These are phyloP conservation scores for Habroteleia sp. DNA, from an alignment of 2,888 invertebrate species.

Conservation along the genomic window DNA sequence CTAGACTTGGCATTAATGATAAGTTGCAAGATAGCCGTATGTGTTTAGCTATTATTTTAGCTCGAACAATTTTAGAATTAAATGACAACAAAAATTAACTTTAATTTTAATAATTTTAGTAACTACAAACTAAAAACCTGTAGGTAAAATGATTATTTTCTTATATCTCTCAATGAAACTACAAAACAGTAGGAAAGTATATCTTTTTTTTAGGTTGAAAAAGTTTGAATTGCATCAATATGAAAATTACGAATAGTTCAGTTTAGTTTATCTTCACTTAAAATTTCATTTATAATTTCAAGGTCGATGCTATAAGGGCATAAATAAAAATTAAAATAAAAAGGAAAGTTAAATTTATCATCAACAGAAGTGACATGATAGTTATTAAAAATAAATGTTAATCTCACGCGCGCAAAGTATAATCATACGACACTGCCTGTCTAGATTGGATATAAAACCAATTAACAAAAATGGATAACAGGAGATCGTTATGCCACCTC, in stretches of 20 bases:
- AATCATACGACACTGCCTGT: conserved; percentile 42
- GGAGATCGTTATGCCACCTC: conserved; percentile 57
- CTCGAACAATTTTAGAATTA: neutral
- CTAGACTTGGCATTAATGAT: conserved; percentile 28
- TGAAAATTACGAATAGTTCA: no score
- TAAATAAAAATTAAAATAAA: conserved; percentile 1
- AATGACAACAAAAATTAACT: no score
- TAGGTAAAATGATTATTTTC: no score
- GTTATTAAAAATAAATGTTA: conserved; percentile 57
- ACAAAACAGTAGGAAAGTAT: no score
- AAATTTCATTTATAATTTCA: conserved; percentile 26
- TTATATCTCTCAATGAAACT: no score
- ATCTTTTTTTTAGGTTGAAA: no score
- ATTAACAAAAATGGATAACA: conserved; percentile 62
- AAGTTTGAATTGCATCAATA: no score
- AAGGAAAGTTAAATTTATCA: conserved; percentile 22
- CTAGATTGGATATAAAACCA: conserved; percentile 61
- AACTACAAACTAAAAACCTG: no score
- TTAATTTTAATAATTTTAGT: no score
- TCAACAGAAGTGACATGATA: conserved; percentile 32
- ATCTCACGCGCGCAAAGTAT: conserved; percentile 33
- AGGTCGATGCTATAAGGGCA: conserved; percentile 6
- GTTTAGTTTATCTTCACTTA: no score
- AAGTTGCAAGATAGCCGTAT: conserved; percentile 19
- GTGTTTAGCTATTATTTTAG: conserved; percentile 2